Conservation (phyloP, 2,888 invertebrate species). For the Cephalotes varians region DNA sequence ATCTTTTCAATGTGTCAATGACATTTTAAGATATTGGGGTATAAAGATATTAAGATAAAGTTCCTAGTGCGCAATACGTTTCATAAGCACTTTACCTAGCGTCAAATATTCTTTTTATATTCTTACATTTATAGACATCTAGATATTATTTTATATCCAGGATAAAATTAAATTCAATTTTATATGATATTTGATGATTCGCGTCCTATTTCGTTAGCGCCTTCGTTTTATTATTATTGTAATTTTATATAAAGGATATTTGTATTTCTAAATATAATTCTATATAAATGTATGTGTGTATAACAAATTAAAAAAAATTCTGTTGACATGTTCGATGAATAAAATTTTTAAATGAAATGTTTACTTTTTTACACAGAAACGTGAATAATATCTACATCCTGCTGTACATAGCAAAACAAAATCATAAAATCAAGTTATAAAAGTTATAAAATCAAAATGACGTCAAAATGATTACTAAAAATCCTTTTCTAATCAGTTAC, state of each 20-base stretch:
- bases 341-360: not conserved
- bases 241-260: not conserved
- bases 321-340: not conserved
- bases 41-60: not conserved
- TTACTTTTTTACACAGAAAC: not conserved
- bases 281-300: not conserved
- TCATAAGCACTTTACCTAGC: not conserved
- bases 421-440: too few species aligned
- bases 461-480: too few species aligned
- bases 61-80: not conserved
- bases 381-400: not conserved
- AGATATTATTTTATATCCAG: not conserved
- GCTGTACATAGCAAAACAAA: too few species aligned
- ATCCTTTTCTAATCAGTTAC: too few species aligned
- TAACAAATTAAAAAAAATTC: not conserved
- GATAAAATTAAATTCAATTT: not conserved
- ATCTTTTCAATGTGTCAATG: conserved; percentile 6
- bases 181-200: not conserved
- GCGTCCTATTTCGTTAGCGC: not conserved
- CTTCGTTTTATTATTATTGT: not conserved
- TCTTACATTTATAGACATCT: not conserved
- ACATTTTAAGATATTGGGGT: not conserved
- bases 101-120: not conserved
- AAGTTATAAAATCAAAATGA: too few species aligned
- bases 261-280: not conserved